Conservation (phyloP, 2,113 vertebrate genomes). For the Leptocoma aspasia region DNA sequence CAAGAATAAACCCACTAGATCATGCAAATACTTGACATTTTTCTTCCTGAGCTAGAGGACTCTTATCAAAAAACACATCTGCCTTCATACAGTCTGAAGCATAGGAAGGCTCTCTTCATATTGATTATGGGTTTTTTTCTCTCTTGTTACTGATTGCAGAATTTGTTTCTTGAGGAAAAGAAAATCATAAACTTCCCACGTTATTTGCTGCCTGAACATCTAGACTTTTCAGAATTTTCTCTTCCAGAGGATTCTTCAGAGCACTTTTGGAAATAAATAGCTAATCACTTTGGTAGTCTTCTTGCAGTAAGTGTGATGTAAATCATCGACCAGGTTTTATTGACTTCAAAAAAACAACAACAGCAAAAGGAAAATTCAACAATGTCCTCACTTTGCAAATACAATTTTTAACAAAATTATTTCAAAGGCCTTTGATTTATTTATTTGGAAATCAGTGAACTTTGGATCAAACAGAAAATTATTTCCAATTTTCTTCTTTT, state of each 20-base stretch:
- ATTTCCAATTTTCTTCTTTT: background rate
- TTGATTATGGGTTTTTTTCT: slow-evolving; percentile 29
- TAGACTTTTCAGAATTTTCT: slow-evolving; percentile 9
- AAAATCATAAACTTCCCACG: background rate
- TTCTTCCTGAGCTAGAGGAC: slow-evolving; percentile 45
- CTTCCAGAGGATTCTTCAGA: slow-evolving; percentile 24
- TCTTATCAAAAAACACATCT: slow-evolving; percentile 37
- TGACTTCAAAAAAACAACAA: background rate
- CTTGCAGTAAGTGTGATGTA: background rate
- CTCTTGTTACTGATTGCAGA: slow-evolving; percentile 42
- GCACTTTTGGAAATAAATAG: background rate
- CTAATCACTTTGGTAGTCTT: background rate
- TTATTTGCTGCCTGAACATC: background rate
- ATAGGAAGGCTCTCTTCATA: slow-evolving; percentile 32
- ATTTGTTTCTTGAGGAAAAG: slow-evolving; percentile 53
- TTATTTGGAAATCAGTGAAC: background rate
- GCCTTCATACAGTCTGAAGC: slow-evolving; percentile 16
- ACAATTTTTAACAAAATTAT: background rate
- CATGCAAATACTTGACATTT: slow-evolving; percentile 32
- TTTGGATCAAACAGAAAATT: background rate
- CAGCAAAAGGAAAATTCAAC: background rate
- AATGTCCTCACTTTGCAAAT: background rate
- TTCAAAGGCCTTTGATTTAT: background rate
- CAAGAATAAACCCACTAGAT: background rate
- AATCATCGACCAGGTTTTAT: background rate